A percentile compares a stretch with the other conserved stretches of the same genome.
phyloP scores from a whole-genome alignment of 2,113 vertebrate genomes.

The Malurus cyaneus region DNA sequence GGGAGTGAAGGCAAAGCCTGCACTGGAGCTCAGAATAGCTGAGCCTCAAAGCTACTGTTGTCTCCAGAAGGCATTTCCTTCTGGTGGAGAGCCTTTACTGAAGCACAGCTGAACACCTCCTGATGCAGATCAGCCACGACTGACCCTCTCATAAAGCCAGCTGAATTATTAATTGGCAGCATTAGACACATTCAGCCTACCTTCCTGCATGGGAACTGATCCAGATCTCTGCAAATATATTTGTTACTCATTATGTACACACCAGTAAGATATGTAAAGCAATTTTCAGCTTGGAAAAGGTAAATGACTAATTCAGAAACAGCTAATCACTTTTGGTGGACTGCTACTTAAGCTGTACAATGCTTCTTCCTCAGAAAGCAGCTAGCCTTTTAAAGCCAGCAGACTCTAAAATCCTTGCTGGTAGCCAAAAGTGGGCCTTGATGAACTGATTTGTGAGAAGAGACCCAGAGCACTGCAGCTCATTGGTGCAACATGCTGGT shows the following conservation, averaged over 20 bases:
- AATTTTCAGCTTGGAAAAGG: background rate
- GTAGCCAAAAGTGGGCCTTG: background rate
- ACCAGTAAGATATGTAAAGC: conserved; percentile 5
- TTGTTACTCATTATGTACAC: conserved; percentile 38
- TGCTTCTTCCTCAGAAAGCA: background rate
- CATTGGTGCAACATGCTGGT: background rate
- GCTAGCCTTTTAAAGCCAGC: background rate
- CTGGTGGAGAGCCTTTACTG: background rate
- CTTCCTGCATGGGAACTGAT: background rate
- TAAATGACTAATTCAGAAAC: background rate
- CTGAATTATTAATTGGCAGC: conserved; percentile 4
- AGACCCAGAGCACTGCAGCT: background rate
- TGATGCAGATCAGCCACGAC: background rate
- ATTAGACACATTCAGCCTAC: background rate
- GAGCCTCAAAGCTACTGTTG: background rate
- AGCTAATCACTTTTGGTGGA: background rate
- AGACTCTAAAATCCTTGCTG: background rate
- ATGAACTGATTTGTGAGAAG: background rate
- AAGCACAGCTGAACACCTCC: background rate
- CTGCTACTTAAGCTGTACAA: background rate
- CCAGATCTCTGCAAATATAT: conserved; percentile 24
- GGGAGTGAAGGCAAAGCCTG: background rate
- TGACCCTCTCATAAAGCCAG: background rate
- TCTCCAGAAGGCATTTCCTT: background rate
- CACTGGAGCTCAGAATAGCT: background rate